phyloP scores from a whole-genome alignment of 2,797 vertebrate species.

The Myioborus miniatus region DNA sequence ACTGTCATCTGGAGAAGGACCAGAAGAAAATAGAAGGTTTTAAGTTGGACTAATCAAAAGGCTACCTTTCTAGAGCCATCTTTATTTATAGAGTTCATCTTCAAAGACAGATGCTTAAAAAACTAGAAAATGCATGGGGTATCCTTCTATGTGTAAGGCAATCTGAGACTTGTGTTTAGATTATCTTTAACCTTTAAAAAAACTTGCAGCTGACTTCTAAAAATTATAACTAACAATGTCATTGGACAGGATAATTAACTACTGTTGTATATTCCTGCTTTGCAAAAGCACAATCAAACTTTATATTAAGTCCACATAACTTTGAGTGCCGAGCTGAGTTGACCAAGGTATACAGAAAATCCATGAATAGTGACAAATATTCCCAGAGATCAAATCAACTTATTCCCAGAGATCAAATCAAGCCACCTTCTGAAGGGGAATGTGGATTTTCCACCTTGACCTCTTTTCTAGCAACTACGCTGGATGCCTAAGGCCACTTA shows the following conservation, averaged over 20 bases:
- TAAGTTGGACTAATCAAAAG: not conserved
- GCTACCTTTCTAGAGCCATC: not conserved
- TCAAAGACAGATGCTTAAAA: not conserved
- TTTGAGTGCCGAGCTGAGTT: not conserved
- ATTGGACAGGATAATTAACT: not conserved
- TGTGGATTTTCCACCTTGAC: not conserved
- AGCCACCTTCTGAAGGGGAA: not conserved
- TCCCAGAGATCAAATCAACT: not conserved
- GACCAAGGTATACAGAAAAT: not conserved
- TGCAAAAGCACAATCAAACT: not conserved
- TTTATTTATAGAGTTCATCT: not conserved
- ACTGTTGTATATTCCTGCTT: not conserved
- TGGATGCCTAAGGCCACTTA: not conserved
- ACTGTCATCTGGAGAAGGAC: not conserved
- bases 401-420: not conserved
- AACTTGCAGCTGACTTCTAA: not conserved
- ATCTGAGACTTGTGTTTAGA: not conserved
- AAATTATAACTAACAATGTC: not conserved
- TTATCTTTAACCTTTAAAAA: not conserved
- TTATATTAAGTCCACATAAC: not conserved
- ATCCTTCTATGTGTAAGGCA: not conserved
- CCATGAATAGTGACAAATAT: not conserved
- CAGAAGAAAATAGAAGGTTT: not conserved
- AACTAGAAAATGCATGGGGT: fast-evolving
- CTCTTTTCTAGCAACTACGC: not conserved